A percentile compares a stretch with the other conserved stretches of the same genome.
Evolutionary conservation across 2,113 vertebrate genomes (phyloP).

Genomic region (Sylvia atricapilla): DNA sequence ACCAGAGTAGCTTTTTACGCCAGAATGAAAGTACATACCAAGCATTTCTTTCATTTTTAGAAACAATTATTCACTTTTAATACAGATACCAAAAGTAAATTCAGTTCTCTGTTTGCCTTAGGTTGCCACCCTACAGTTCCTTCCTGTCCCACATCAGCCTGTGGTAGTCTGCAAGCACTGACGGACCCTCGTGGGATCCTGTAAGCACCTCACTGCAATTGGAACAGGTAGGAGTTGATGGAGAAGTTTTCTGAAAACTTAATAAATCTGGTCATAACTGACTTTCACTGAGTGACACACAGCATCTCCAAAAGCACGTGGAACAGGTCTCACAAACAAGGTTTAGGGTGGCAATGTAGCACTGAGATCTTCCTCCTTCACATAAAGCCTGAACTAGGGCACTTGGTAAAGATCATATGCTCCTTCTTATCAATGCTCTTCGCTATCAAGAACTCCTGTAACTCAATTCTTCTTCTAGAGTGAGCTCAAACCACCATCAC

Average conservation of each 20-base stretch:
- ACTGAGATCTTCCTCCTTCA: neutral
- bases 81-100: neutral
- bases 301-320: neutral
- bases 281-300: neutral
- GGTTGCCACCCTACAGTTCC: neutral
- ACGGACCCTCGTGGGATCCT: neutral
- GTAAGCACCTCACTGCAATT: neutral
- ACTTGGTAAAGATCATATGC: neutral
- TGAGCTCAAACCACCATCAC: neutral
- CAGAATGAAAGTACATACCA: neutral
- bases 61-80: neutral
- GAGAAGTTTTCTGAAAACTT: neutral
- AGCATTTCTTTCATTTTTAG: neutral
- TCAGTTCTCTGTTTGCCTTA: neutral
- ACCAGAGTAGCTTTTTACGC: neutral
- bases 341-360: neutral
- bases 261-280: neutral
- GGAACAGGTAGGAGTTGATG: neutral
- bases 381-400: neutral
- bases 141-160: neutral
- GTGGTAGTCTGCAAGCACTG: neutral
- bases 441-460: neutral
- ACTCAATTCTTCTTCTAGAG: neutral
- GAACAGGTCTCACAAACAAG: neutral
- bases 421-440: neutral